Percentiles rank a stretch among this genome's conserved stretches.
Evolutionary conservation across 2,797 vertebrate species (phyloP).

Genomic region (Orestias chungarensis): DNA sequence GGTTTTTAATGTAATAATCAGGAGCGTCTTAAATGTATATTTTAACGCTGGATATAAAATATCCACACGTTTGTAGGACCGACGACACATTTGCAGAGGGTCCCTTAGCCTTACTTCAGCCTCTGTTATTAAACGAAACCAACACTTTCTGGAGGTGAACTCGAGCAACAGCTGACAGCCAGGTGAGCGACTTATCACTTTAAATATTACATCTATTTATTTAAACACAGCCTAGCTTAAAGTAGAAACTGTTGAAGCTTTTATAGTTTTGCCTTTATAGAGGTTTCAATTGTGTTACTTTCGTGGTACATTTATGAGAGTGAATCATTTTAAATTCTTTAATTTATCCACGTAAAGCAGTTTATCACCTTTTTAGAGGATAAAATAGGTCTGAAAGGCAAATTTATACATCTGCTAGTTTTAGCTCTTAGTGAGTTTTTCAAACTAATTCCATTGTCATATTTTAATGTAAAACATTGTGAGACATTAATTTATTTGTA

Average conservation of each 20-base stretch:
- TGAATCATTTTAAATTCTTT: background rate
- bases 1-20: rapidly evolving
- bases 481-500: too few relatives aligned
- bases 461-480: too few relatives aligned
- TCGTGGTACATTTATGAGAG: background rate
- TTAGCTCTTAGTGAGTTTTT: background rate
- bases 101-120: constrained; percentile 7
- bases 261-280: background rate
- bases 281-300: background rate
- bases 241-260: background rate
- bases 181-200: background rate
- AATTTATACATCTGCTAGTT: background rate
- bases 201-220: background rate
- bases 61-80: rapidly evolving
- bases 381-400: background rate
- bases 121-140: background rate
- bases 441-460: too few relatives aligned
- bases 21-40: rapidly evolving
- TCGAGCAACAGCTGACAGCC: background rate
- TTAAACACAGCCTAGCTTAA: background rate
- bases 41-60: rapidly evolving
- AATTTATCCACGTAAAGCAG: background rate
- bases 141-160: background rate
- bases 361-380: background rate
- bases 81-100: background rate